phyloP scores from a whole-genome alignment of 2,888 invertebrate species.

The Rhynchonema sp. region DNA sequence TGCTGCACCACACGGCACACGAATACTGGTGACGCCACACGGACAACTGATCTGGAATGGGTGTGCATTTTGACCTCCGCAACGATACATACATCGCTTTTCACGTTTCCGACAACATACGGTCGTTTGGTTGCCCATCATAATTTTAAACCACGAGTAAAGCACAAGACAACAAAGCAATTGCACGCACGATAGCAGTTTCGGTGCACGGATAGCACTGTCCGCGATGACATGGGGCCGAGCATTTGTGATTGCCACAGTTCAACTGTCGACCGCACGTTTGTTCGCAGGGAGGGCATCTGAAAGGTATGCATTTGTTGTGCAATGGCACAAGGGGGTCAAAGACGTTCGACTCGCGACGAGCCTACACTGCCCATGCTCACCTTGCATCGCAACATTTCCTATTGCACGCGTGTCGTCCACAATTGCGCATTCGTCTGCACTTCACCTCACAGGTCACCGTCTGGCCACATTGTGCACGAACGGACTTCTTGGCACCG shows the following conservation, averaged over 20 bases:
- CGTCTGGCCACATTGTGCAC: constrained; percentile 38
- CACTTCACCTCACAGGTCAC: constrained; percentile 75
- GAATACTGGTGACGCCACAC: constrained; percentile 55
- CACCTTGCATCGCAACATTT: neutral
- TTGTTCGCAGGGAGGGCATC: constrained; percentile 28
- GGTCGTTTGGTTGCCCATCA: neutral
- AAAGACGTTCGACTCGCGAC: neutral
- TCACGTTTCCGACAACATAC: neutral
- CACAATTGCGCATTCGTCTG: constrained; percentile 55
- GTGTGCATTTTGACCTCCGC: no score
- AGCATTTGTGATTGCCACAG: constrained; percentile 70
- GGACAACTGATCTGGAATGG: constrained; percentile 41
- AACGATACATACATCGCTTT: neutral
- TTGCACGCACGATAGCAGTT: constrained; percentile 38
- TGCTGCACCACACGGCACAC: constrained; percentile 67
- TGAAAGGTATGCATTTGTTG: neutral
- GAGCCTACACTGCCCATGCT: neutral
- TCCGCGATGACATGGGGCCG: constrained; percentile 54
- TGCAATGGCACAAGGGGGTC: neutral
- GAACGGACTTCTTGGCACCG: constrained; percentile 38
- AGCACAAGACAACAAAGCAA: no score
- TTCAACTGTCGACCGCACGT: constrained; percentile 55
- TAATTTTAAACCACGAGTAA: neutral
- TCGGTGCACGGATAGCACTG: constrained; percentile 62
- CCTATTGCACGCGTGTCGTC: constrained; percentile 20